Percentiles rank a stretch among this genome's conserved stretches.
Conservation (phyloP, 2,113 vertebrate species). For the Mastomys coucha region DNA sequence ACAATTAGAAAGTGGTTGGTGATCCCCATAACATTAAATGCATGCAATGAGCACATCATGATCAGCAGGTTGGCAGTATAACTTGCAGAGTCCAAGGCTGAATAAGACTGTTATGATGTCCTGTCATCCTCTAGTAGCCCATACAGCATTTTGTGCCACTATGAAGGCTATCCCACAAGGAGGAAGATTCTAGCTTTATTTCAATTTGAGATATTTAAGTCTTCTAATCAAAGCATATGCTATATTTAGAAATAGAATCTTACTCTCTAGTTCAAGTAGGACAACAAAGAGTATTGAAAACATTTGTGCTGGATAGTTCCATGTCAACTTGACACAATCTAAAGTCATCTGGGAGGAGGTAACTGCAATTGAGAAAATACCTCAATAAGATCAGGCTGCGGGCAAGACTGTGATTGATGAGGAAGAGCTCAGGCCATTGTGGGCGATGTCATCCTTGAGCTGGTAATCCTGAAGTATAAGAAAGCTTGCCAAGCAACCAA, state of each 20-base stretch:
- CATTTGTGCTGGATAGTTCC: background rate
- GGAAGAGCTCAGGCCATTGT: background rate
- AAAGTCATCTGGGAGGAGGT: background rate
- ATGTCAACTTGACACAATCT: background rate
- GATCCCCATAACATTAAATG: background rate
- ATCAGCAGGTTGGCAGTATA: background rate
- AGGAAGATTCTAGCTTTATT: background rate
- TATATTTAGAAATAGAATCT: background rate
- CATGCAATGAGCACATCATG: background rate
- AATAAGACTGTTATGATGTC: background rate
- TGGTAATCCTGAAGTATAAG: background rate
- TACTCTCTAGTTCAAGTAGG: background rate
- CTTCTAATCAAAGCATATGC: background rate
- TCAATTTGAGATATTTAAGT: background rate
- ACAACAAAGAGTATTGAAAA: background rate
- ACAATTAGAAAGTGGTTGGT: background rate
- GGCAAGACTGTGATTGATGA: background rate
- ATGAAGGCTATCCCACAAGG: background rate
- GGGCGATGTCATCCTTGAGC: background rate
- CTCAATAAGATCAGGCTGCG: background rate
- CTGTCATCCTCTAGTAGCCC: background rate
- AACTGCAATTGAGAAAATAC: background rate
- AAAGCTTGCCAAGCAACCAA: background rate
- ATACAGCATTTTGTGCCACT: background rate
- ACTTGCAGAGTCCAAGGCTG: background rate